phyloP scores from a whole-genome alignment of 2,797 vertebrate species.

The Chloroceryle amazona region DNA sequence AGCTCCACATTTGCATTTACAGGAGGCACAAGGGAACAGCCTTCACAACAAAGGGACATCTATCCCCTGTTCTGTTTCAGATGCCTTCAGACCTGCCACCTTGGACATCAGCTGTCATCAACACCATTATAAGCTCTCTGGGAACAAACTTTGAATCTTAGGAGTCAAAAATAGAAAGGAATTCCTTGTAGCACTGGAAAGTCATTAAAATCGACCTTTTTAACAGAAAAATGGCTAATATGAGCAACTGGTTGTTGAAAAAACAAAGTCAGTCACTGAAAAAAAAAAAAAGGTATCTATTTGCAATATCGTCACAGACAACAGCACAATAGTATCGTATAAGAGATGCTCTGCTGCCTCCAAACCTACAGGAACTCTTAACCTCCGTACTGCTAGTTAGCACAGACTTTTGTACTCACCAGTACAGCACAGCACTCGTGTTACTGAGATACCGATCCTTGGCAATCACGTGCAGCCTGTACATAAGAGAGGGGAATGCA shows the following conservation, averaged over 20 bases:
- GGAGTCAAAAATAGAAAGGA: not conserved
- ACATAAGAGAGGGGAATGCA: not conserved
- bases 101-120: not conserved
- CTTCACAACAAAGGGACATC: not conserved
- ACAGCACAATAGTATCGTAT: not conserved
- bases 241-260: not conserved
- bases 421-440: not conserved
- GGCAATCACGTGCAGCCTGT: not conserved
- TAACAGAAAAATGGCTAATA: not conserved
- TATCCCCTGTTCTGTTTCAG: not conserved
- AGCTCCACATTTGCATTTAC: not conserved
- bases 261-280: not conserved
- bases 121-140: not conserved
- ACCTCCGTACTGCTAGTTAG: accelerated
- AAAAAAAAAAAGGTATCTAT: not conserved
- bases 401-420: not conserved
- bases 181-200: not conserved
- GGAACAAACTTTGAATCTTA: not conserved
- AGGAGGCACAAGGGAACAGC: not conserved
- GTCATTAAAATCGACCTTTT: not conserved
- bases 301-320: not conserved
- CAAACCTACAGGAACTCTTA: not conserved
- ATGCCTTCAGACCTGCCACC: not conserved
- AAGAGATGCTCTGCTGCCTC: not conserved
- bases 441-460: not conserved